Evolutionary conservation across 2,888 invertebrate species (phyloP).

Genomic region (Isoperla grammatica): DNA sequence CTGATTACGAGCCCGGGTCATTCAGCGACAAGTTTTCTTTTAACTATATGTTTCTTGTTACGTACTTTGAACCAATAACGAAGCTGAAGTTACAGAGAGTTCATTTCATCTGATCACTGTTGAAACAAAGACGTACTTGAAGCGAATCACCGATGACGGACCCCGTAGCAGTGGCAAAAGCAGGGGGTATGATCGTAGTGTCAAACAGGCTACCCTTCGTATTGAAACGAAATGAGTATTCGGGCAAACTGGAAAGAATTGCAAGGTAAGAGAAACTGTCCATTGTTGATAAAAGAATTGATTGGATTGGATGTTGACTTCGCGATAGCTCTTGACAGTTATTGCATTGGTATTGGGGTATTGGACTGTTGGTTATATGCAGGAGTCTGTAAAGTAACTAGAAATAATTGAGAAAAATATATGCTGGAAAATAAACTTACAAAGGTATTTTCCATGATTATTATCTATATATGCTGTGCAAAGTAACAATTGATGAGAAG

Average conservation of each 20-base stretch:
- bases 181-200: conserved; percentile 68
- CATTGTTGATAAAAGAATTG: neutral
- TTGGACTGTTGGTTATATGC: too few species aligned
- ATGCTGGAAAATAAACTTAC: too few species aligned
- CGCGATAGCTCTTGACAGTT: neutral
- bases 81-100: neutral
- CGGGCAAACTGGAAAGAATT: conserved; percentile 68
- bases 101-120: neutral
- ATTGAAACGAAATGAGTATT: conserved; percentile 65
- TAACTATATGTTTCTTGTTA: neutral
- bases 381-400: too few species aligned
- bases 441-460: too few species aligned
- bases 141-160: neutral
- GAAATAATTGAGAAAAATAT: too few species aligned
- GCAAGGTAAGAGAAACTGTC: conserved; percentile 61
- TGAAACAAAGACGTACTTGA: neutral
- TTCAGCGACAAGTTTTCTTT: neutral
- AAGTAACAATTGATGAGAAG: too few species aligned
- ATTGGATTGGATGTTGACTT: neutral
- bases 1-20: conserved; percentile 11
- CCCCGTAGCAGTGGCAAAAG: conserved; percentile 7
- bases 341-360: too few species aligned
- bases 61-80: conserved; percentile 7
- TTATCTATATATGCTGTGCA: too few species aligned
- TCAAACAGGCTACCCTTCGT: conserved; percentile 88